Evolutionary conservation across 2,888 invertebrate genomes (phyloP).

Genomic region (Erebia palarica): DNA sequence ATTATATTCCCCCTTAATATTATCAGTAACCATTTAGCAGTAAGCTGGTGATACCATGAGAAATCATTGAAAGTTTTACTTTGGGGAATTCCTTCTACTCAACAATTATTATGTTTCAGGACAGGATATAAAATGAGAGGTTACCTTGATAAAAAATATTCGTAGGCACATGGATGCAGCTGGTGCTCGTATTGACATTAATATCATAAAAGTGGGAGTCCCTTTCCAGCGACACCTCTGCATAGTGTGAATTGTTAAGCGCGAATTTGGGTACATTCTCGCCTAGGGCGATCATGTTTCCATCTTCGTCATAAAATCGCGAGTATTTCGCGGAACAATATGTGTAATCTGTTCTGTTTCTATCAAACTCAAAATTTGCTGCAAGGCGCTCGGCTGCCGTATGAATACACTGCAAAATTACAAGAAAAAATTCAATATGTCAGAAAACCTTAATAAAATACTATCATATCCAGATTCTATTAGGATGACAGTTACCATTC

Average conservation of each 20-base stretch:
- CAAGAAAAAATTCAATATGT: background rate
- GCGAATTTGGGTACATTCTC: conserved; percentile 59
- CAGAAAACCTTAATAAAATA: no score
- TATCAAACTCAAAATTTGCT: conserved; percentile 79
- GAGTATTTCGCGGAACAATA: conserved; percentile 95
- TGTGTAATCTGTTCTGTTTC: conserved; percentile 62
- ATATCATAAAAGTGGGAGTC: conserved; percentile 94
- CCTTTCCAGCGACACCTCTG: conserved; percentile 83
- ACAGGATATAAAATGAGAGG: background rate
- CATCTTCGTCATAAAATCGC: conserved; percentile 58
- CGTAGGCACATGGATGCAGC: conserved; percentile 96
- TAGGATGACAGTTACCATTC: no score
- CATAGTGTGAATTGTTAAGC: conserved; percentile 68
- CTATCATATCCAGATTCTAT: no score
- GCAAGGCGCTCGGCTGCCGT: conserved; percentile 88
- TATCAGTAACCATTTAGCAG: background rate
- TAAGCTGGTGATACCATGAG: background rate
- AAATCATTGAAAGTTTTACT: no score
- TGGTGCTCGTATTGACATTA: conserved; percentile 89
- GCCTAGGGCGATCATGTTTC: conserved; percentile 36
- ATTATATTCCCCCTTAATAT: background rate
- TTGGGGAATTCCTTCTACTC: background rate
- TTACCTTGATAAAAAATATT: conserved; percentile 93
- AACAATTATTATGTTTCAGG: background rate
- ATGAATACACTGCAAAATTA: conserved; percentile 86